Evolutionary conservation across 2,113 vertebrate species (phyloP), one percentile per base, ranked within the genome.

Genomic region (Meriones unguiculatus): DNA sequence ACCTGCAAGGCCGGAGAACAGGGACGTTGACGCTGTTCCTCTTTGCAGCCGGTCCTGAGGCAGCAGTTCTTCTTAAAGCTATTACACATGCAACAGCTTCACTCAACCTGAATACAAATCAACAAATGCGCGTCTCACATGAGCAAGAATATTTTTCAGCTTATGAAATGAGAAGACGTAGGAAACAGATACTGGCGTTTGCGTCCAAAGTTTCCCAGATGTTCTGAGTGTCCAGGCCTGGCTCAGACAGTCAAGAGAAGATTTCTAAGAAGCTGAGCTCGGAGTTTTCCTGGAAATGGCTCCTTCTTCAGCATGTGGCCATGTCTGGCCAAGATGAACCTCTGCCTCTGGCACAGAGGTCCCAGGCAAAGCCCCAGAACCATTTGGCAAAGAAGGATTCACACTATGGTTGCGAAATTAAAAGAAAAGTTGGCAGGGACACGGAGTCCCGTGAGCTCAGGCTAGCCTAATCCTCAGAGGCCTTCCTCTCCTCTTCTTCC

Each of bases 311-410:
- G 62, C 90, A 97, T 95, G 97, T 95, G 96, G 95, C 95, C 91
- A 24, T 90, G 97, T 98, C 98, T 97, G 84, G 97, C 97, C 98
- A 98, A 98, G 87, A 97, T 38, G 93, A 95, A 89, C 87, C 94
- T 92, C 85, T 15, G 18, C 94, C 93, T 97, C 91, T 96, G 96
- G 97, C 97, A 97, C 92, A 97, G 0, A 7, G 88, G 84, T 57
- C 52, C 82, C 78, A 91, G 96, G 96, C 96, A 97, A 95, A 97
- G 89, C 78, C 96, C 96, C 97, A 97, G 95, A 97, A 76, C 57
- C 82, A 93, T 95, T 93, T 98, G 96, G 98, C 96, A 94, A 88
- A 93, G 70, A 95, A 93, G 80, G 96, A 97, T 90, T 97, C 89
- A 97, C 91, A 97, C 93, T 93, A 91, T 30, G 65, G 95, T 92